Percentiles rank a stretch among this genome's conserved stretches.
phyloP scores from a whole-genome alignment of 2,888 invertebrate species.

The Tillus elongatus region DNA sequence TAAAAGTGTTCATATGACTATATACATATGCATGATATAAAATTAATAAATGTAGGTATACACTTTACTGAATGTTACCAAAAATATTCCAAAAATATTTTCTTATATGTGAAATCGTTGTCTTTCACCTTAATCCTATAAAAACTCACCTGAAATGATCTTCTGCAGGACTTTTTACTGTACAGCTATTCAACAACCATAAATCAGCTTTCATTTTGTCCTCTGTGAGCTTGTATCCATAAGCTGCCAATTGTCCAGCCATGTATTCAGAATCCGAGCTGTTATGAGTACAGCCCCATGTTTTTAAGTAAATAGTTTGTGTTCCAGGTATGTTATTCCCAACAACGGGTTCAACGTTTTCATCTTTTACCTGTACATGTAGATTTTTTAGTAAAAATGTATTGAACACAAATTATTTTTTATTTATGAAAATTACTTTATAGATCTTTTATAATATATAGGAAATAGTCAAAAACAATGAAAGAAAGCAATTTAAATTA shows the following conservation, averaged over 20 bases:
- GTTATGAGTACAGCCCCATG: constrained; percentile 98
- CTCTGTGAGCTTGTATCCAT: constrained; percentile 78
- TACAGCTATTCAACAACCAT: constrained; percentile 95
- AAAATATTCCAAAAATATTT: too few relatives aligned
- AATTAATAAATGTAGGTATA: too few relatives aligned
- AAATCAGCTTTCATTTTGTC: constrained; percentile 76
- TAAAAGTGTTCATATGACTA: too few relatives aligned
- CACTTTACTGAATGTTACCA: too few relatives aligned
- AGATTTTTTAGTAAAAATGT: constrained; percentile 8
- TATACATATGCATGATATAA: too few relatives aligned
- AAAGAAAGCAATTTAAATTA: too few relatives aligned
- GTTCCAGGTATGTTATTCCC: constrained; percentile 54
- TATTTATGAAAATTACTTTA: too few relatives aligned
- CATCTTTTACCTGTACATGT: constrained; percentile 15
- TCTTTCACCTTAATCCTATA: constrained; percentile 7
- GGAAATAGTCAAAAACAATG: too few relatives aligned
- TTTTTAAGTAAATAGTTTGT: constrained; percentile 76
- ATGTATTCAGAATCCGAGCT: constrained; percentile 97
- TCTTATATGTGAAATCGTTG: too few relatives aligned
- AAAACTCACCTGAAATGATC: constrained; percentile 73
- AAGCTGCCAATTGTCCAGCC: constrained; percentile 86
- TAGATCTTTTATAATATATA: too few relatives aligned
- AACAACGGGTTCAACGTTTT: constrained; percentile 18
- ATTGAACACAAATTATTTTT: too few relatives aligned
- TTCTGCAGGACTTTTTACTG: constrained; percentile 95